Evolutionary conservation across 2,113 vertebrate species (phyloP).

Genomic region (Numida meleagris): DNA sequence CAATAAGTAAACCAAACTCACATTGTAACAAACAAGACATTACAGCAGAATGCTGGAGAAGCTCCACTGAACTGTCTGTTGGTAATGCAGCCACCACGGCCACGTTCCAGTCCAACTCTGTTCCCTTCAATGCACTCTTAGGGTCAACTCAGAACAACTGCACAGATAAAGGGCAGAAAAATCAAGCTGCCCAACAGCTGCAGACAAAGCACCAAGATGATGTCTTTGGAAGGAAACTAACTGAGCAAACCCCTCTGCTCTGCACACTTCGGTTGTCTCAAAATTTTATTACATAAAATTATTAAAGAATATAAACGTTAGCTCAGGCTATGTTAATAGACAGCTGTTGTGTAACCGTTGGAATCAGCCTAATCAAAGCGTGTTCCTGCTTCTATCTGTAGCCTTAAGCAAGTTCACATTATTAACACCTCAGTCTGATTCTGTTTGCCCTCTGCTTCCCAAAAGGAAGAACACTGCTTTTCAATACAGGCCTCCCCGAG

Average conservation of each 20-base stretch:
- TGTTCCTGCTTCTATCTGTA: neutral
- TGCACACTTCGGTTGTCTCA: rapidly evolving
- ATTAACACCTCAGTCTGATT: neutral
- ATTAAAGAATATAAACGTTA: rapidly evolving
- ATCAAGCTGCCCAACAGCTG: neutral
- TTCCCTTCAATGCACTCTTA: neutral
- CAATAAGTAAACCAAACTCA: neutral
- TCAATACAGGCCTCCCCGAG: neutral
- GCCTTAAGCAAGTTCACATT: neutral
- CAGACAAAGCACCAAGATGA: neutral
- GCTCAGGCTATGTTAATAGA: rapidly evolving
- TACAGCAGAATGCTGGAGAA: neutral
- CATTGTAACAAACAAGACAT: neutral
- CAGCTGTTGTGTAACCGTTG: neutral
- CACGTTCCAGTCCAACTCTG: neutral
- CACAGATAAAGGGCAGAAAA: neutral
- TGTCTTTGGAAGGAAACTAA: neutral
- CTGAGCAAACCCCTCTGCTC: rapidly evolving
- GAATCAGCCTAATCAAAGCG: rapidly evolving
- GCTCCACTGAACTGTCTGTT: neutral
- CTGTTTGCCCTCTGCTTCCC: neutral
- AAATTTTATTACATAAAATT: neutral
- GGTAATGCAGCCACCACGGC: neutral
- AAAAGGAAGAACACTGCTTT: neutral
- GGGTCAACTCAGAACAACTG: neutral